phyloP scores from a whole-genome alignment of 2,797 vertebrate species.

The Labroides dimidiatus region DNA sequence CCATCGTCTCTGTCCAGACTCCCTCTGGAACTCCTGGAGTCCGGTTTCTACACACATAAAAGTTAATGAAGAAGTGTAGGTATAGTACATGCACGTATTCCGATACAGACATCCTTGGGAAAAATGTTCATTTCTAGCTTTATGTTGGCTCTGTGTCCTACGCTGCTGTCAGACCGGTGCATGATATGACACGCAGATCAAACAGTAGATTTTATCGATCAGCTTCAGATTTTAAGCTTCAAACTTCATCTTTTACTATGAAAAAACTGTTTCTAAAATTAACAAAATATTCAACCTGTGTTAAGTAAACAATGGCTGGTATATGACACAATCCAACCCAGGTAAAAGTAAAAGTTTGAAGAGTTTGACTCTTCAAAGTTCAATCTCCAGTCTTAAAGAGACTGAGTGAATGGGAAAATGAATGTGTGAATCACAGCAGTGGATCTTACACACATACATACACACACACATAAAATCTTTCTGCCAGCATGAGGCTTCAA shows the following conservation, averaged over 20 bases:
- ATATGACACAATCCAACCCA: too few species aligned
- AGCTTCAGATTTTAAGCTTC: neutral
- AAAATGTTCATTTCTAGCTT: neutral
- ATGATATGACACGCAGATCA: too few species aligned
- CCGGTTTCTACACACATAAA: slow-evolving; percentile 90
- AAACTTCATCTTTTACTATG: neutral
- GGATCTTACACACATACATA: slow-evolving; percentile 6
- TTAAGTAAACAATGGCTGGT: neutral
- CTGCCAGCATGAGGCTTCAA: neutral
- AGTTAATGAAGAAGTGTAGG: neutral
- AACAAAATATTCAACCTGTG: neutral
- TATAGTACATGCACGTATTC: neutral
- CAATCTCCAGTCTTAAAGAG: slow-evolving; percentile 6
- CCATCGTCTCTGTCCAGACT: slow-evolving; percentile 94
- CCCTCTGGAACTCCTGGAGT: slow-evolving; percentile 93
- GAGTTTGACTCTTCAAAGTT: slow-evolving; percentile 10
- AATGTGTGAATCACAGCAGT: slow-evolving; percentile 16
- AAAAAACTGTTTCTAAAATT: neutral
- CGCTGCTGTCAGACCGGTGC: too few species aligned
- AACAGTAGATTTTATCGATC: too few species aligned
- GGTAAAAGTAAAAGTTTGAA: neutral
- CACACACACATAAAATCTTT: slow-evolving; percentile 10
- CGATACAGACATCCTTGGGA: neutral
- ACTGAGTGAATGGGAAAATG: slow-evolving; percentile 12
- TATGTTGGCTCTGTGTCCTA: neutral